Percentiles rank a stretch among this genome's conserved stretches.
Evolutionary conservation across 2,888 invertebrate genomes (phyloP).

Genomic region (Molorchus minor): DNA sequence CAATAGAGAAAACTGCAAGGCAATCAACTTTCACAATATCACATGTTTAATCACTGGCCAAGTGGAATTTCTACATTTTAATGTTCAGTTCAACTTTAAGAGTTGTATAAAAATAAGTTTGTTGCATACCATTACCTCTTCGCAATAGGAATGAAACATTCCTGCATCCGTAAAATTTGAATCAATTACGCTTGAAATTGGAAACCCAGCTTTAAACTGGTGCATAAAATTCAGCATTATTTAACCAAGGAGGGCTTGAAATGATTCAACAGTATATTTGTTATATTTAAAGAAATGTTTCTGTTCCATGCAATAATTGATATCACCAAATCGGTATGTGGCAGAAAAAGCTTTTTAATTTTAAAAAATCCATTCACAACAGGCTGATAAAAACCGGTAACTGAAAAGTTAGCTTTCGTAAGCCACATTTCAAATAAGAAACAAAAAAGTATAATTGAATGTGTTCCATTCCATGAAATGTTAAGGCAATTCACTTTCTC

Average conservation of each 20-base stretch:
- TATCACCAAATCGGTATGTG: neutral
- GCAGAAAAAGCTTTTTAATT: conserved; percentile 7
- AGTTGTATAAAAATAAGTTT: conserved; percentile 7
- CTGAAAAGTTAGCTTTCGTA: conserved; percentile 16
- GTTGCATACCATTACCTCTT: conserved; percentile 5
- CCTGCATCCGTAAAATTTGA: neutral
- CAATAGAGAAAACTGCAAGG: conserved; percentile 53
- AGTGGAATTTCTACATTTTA: conserved; percentile 36
- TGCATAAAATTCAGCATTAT: neutral
- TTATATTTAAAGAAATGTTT: conserved; percentile 9
- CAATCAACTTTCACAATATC: conserved; percentile 55
- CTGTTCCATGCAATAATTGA: neutral
- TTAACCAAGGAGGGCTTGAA: conserved; percentile 2
- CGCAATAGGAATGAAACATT: neutral
- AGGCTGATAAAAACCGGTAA: conserved; percentile 3
- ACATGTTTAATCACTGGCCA: conserved; percentile 38
- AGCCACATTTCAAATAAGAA: conserved; percentile 9
- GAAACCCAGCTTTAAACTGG: neutral
- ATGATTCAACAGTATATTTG: too few relatives aligned
- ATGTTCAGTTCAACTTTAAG: neutral
- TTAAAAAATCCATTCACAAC: conserved; percentile 10
- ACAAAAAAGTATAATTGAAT: conserved; percentile 17
- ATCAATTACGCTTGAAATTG: neutral
- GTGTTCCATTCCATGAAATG: conserved; percentile 11
- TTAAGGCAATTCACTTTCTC: conserved; percentile 23